phyloP scores from a whole-genome alignment of 2,797 vertebrate genomes.

The Rhinogobio ventralis region DNA sequence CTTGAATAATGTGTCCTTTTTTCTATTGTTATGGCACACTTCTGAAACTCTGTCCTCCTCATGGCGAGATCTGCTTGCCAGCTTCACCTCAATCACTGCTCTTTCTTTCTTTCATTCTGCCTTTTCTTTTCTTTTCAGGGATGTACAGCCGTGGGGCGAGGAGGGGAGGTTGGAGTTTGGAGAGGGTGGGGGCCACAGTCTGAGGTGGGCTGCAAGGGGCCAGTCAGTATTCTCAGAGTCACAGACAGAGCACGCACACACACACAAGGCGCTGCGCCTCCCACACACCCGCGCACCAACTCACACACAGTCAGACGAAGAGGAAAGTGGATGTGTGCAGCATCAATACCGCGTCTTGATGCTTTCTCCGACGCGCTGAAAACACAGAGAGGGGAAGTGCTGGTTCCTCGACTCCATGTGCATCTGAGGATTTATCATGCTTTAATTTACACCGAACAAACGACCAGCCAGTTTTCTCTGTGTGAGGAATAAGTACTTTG shows the following conservation, averaged over 20 bases:
- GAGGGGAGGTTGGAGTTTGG: conserved; percentile 68
- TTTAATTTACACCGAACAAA: conserved; percentile 65
- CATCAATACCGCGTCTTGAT: conserved; percentile 58
- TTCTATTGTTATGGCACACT: conserved; percentile 81
- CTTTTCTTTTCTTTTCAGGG: conserved; percentile 59
- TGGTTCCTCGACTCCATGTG: conserved; percentile 32
- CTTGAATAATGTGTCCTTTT: conserved; percentile 72
- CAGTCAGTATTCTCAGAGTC: conserved; percentile 71
- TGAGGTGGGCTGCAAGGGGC: conserved; percentile 73
- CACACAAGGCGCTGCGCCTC: conserved; percentile 71
- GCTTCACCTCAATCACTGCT: conserved; percentile 32
- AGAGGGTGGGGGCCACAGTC: conserved; percentile 67
- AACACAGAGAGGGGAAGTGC: conserved; percentile 6
- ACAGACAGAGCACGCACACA: conserved; percentile 55
- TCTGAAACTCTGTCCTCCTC: conserved; percentile 67
- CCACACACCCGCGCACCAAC: conserved; percentile 58
- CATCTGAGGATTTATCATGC: conserved; percentile 69
- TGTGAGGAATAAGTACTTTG: conserved; percentile 60
- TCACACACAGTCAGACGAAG: conserved; percentile 63
- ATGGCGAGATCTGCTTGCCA: conserved; percentile 52
- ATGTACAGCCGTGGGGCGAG: conserved; percentile 76
- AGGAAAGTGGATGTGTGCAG: conserved; percentile 66
- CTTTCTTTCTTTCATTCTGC: conserved; percentile 43
- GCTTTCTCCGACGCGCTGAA: conserved; percentile 26
- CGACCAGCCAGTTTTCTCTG: conserved; percentile 47